Base-by-base conservation (phyloP, 2,888 invertebrate species). In the Drosophila histrio region DNA sequence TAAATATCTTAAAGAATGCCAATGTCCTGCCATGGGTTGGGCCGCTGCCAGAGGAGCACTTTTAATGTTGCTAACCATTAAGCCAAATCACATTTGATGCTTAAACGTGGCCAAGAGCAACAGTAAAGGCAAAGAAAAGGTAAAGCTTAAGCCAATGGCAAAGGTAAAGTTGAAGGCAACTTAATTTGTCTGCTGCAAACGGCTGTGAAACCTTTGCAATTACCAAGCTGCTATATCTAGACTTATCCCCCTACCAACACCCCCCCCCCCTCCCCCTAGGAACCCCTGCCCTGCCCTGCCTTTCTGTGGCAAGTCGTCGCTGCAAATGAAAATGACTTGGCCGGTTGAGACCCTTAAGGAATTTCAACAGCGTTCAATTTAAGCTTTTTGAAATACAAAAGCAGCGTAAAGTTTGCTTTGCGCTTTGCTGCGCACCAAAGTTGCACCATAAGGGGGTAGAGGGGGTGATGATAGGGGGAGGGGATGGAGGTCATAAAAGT, bases 351-450 rank as follows among this genome's bases (percentile, higher is more conserved):
- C 75, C 79, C 87, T 84, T 58, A 67, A 81, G 81, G 82, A 87
- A 87, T 87, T 81, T 81, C 69, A 77, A 85, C 82, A 81, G 79
- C 64, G 85, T 87, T 81, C 87, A 87, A 81, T 81, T 81, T 82
- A 81, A 81, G 87, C 81, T 87, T 74, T 81, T 74, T 63, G 87
- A 62, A 67, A 71, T 75, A 79, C 79, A 85, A 80, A 77, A 87
- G 81, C 87, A 87, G 85, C 81, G 70, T 67, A 77, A 81, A 81
- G 82, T 81, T 81, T 81, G 59, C 87, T 66, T 71, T 73, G 74
- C 71, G 71, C 86, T 81, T 60, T 63, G 79, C 71, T 71, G 78
- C 72, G 56, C 65, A 56, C 54, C 65, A 73, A 87, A 84, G 46
- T 84, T 84, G 64, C 78, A 80, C n/a, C 24, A 6, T 7, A 21